Evolutionary conservation across 2,888 invertebrate species (phyloP).

Genomic region (Zaprionus obscuricornis): DNA sequence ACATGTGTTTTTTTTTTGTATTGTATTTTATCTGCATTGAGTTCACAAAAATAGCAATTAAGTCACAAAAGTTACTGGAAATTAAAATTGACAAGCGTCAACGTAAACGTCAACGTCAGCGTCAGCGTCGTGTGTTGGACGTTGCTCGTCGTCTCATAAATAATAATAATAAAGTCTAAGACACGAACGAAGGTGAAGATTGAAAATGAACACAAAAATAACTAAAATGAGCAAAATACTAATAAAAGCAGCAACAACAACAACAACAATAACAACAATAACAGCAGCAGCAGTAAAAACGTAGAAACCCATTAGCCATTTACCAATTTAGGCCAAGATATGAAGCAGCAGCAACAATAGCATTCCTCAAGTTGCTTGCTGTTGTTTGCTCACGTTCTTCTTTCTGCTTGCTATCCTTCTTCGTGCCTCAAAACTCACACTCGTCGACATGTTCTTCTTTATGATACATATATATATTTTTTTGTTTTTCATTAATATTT

Average conservation of each 20-base stretch:
- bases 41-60: slow-evolving; percentile 58
- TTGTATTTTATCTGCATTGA: background rate
- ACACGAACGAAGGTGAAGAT: slow-evolving; percentile 19
- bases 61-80: slow-evolving; percentile 41
- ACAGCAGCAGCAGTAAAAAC: slow-evolving; percentile 6
- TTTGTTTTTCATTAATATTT: slow-evolving; percentile 8
- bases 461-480: slow-evolving; percentile 49
- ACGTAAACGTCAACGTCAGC: too few species aligned
- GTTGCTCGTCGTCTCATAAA: too few species aligned
- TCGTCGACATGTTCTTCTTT: too few species aligned
- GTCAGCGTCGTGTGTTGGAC: background rate
- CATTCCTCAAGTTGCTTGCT: slow-evolving; percentile 34
- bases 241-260: slow-evolving; percentile 8
- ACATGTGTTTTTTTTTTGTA: background rate
- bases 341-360: slow-evolving; percentile 26
- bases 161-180: slow-evolving; percentile 31
- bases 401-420: slow-evolving; percentile 14
- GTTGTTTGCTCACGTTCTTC: slow-evolving; percentile 29
- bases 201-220: slow-evolving; percentile 8
- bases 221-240: background rate
- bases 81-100: slow-evolving; percentile 34
- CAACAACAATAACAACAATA: slow-evolving; percentile 13
- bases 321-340: slow-evolving; percentile 68
- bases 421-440: slow-evolving; percentile 18
- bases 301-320: slow-evolving; percentile 61